These are phyloP conservation scores for Odocoileus virginianus DNA, from an alignment of 2,113 vertebrate species.

Conservation along the genomic window DNA sequence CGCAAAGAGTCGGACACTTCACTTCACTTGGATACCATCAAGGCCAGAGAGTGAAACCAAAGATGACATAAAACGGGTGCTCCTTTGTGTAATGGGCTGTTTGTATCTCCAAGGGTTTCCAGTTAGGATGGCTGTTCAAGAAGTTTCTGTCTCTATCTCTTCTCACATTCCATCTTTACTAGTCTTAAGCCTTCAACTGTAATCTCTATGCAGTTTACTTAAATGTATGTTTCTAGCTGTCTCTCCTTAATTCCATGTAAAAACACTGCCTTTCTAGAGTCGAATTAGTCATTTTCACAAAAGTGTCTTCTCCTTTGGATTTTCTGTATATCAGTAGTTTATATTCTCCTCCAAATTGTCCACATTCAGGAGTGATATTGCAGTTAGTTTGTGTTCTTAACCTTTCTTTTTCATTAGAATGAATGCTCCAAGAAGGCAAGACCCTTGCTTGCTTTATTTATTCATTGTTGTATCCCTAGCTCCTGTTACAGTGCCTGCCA, in stretches of 20 bases:
- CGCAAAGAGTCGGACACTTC: too few species aligned
- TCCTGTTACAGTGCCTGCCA: slow-evolving; percentile 25
- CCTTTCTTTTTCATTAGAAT: slow-evolving; percentile 4
- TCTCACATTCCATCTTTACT: not conserved
- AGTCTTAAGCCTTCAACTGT: not conserved
- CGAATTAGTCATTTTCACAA: slow-evolving; percentile 38
- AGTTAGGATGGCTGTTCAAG: not conserved
- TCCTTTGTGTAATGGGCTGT: not conserved
- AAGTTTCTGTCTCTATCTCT: slow-evolving; percentile 16
- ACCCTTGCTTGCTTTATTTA: not conserved
- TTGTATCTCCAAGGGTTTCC: slow-evolving; percentile 18
- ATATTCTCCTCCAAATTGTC: not conserved
- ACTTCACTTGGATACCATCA: too few species aligned
- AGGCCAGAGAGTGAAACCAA: too few species aligned
- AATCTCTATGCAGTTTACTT: not conserved
- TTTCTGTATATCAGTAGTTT: slow-evolving; percentile 14
- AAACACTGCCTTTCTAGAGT: slow-evolving; percentile 25
- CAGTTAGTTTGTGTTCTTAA: not conserved
- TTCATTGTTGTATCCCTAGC: slow-evolving; percentile 23
- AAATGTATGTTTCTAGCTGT: not conserved
- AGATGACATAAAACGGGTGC: too few species aligned
- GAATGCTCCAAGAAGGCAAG: not conserved
- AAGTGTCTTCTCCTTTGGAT: slow-evolving; percentile 18
- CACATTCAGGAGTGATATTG: not conserved
- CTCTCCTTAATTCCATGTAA: slow-evolving; percentile 24